Evolutionary conservation across 1,140 invertebrate species (phyloP).

Genomic region (Kradibia gibbosae): DNA sequence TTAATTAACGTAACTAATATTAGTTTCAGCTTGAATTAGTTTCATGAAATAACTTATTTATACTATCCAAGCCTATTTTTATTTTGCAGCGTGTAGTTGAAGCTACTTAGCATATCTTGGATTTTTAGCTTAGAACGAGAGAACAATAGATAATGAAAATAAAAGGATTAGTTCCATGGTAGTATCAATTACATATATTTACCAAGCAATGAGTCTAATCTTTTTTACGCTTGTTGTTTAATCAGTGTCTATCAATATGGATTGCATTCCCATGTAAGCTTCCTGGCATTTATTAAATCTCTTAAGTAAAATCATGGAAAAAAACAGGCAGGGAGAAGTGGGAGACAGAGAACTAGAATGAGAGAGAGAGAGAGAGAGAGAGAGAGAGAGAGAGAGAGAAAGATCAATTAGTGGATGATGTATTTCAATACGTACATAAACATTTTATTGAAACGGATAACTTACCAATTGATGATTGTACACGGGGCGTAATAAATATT

Average conservation of each 20-base stretch:
- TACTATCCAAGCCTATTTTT: too few relatives aligned
- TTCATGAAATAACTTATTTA: too few relatives aligned
- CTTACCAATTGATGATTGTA: conserved; percentile 49
- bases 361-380: not conserved
- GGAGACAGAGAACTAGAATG: too few relatives aligned
- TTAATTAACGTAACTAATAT: too few relatives aligned
- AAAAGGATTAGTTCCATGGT: not conserved
- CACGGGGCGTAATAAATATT: conserved; percentile 55
- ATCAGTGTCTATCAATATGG: not conserved
- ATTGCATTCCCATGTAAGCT: not conserved
- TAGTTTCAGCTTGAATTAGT: too few relatives aligned
- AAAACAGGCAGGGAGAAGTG: not conserved
- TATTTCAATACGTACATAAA: not conserved
- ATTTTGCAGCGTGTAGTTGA: too few relatives aligned
- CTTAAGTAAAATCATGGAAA: not conserved
- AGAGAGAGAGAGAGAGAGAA: not conserved
- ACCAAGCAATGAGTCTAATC: not conserved
- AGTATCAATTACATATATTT: not conserved
- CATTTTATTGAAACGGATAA: conserved; percentile 11
- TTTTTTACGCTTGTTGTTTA: not conserved
- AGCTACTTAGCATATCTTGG: too few relatives aligned
- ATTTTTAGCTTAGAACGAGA: not conserved
- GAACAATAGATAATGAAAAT: not conserved
- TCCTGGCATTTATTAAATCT: not conserved
- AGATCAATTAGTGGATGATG: not conserved